Base-by-base conservation (phyloP, 2,113 vertebrate genomes). In the Seriola quinqueradiata region DNA sequence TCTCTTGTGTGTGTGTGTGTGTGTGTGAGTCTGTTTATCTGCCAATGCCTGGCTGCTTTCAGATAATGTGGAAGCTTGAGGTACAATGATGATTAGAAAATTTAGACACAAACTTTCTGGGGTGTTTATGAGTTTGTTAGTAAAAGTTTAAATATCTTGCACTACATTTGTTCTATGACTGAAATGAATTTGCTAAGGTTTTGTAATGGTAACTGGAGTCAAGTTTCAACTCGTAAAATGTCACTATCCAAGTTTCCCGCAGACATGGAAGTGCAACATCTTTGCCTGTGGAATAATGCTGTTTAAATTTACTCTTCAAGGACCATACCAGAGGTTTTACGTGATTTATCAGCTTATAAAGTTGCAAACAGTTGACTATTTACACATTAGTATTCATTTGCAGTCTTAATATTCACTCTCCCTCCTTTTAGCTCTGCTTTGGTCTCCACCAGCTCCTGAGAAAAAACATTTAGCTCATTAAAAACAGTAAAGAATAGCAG, bases 1-100 rank as follows among this genome's bases (percentile, higher is more conserved):
- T 28, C 28, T 28, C 28, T 28, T 28, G 28, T 32, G 17, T 21
- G 55, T 74, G 25, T 25, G 25, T 25, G 25, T 25, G 25, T 25
- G 60, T 70, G 21, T 77, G 58, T 55, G 42, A 25, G 40, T 40
- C 57, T 70, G 64, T 60, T 76, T 83, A 74, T 88, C 57, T 69
- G 23, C 46, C n/a, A 25, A 12, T 44, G 77, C 46, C 55, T 79
- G 67, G 23, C 46, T 90, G 80, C 73, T 72, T 75, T 80, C 82
- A 63, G 86, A 85, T 80, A 80, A 59, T 77, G 46, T 58, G 34
- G 74, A 73, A 50, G 64, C 82, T 77, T 70, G 4, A 73, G 75
- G 64, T 72, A 82, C 68, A 82, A 60, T 21, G 52, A 58, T 50
- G 25, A 70, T 60, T 57, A 19, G 65, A 40, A 61, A 87, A 68